These are phyloP conservation scores for Caenorhabditis parvicauda DNA, from an alignment of 2,888 invertebrate species.

Conservation along the genomic window DNA sequence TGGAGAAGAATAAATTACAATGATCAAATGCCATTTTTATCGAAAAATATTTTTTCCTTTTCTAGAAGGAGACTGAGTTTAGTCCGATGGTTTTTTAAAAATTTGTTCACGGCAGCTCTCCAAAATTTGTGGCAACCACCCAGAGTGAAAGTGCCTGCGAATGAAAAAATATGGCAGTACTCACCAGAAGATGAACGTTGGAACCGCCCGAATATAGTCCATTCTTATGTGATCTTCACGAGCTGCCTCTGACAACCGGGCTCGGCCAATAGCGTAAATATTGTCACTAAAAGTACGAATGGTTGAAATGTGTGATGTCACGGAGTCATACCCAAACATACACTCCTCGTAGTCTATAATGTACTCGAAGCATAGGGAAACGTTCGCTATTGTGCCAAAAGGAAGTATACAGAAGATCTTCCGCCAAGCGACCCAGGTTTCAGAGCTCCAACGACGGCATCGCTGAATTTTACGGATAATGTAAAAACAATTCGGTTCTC, in stretches of 20 bases:
- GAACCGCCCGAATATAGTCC: slow-evolving; percentile 30
- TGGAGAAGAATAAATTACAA: too few species aligned
- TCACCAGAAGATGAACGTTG: slow-evolving; percentile 38
- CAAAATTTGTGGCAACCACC: too few species aligned
- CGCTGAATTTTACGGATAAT: slow-evolving; percentile 20
- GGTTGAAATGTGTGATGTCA: not conserved
- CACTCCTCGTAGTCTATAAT: slow-evolving; percentile 37
- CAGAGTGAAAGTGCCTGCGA: too few species aligned
- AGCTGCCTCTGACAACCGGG: slow-evolving; percentile 29
- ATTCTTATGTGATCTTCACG: slow-evolving; percentile 32
- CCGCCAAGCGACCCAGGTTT: slow-evolving; percentile 43
- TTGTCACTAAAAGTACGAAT: slow-evolving; percentile 15
- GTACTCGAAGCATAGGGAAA: slow-evolving; percentile 41
- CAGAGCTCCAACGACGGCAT: slow-evolving; percentile 42
- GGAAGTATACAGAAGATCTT: slow-evolving; percentile 44
- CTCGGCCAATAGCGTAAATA: slow-evolving; percentile 28
- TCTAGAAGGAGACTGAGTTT: too few species aligned
- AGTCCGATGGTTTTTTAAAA: too few species aligned
- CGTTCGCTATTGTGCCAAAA: slow-evolving; percentile 41
- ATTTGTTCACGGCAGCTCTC: too few species aligned
- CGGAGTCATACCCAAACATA: slow-evolving; percentile 14
- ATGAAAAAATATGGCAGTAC: not conserved
- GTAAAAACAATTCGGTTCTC: not conserved
- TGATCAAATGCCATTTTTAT: too few species aligned
- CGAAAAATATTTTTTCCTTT: too few species aligned